A percentile compares a stretch with the other conserved stretches of the same genome.
phyloP scores from a whole-genome alignment of 1,140 invertebrate species.

The Meteorus sp. region DNA sequence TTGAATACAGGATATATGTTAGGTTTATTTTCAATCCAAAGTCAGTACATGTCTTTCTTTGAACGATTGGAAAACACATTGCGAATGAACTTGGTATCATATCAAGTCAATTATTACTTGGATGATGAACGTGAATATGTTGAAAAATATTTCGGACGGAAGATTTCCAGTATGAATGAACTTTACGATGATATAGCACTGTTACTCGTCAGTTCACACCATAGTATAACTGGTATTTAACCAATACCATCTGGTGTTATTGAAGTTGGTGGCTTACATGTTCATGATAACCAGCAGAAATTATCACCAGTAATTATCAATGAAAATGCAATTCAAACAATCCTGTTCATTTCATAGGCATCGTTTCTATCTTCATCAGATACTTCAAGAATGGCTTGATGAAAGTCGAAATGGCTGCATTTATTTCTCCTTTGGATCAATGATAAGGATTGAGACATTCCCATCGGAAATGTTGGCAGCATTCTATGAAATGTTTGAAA shows the following conservation, averaged over 20 bases:
- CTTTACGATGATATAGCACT: constrained; percentile 41
- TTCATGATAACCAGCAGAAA: constrained; percentile 38
- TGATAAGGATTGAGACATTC: constrained; percentile 64
- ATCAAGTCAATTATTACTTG: constrained; percentile 27
- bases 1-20: constrained; percentile 65
- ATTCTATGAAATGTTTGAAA: constrained; percentile 40
- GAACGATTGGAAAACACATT: constrained; percentile 62
- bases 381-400: constrained; percentile 66
- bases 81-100: constrained; percentile 30
- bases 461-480: constrained; percentile 28
- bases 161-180: constrained; percentile 50
- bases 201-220: constrained; percentile 63
- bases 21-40: constrained; percentile 61
- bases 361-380: constrained; percentile 48
- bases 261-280: constrained; percentile 65
- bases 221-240: constrained; percentile 55
- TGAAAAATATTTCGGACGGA: constrained; percentile 54
- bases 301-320: constrained; percentile 34
- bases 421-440: constrained; percentile 72
- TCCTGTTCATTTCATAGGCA: no score
- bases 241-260: constrained; percentile 58
- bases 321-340: no score
- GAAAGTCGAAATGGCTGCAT: constrained; percentile 68
- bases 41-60: constrained; percentile 63
- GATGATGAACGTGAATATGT: constrained; percentile 46